Base-by-base conservation (phyloP, 2,888 invertebrate species). In the Busseola fusca region DNA sequence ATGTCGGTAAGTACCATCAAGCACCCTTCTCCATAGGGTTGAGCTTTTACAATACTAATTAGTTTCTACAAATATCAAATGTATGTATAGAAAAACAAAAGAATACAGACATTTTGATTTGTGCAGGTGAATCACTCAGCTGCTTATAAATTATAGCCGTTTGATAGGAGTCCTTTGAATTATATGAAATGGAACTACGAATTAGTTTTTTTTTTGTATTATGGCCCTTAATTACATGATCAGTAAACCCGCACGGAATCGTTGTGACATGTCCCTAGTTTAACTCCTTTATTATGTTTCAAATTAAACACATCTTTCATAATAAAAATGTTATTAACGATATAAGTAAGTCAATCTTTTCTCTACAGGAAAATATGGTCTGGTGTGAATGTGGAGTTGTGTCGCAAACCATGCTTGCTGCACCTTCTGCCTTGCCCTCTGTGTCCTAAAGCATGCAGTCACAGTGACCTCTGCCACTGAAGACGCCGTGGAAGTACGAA, bases 91-190 rank as follows among this genome's bases (percentile, higher is more conserved):
- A 79, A 78, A 76, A 80, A 77, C 57, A 73, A 72, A 75, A 78
- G 50, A 67, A 62, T 56, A 64, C 62, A n/a, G 72, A 68, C 74
- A 70, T 78, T 78, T 82, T 80, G 79, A 82, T 86, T 86, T 78
- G 72, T 79, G 78, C 83, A 88, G 86, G 85, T 87, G 86, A 77
- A n/a, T 64, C 65, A 62, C 34, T 64, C 87, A 86, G 79, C 87
- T 87, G 87, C 82, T 72, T 69, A 37, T 81, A 83, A 87, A 84
- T 84, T 82, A 82, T 69, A 48, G 72, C 64, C 45, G 34, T 69
- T 76, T 40, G 74, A 74, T 62, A n/a, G 25, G 56, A 65, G 64
- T 76, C 68, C 45, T 40, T 60, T 64, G 71, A 74, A 70, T 77
- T 80, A 75, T 70, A 45, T 45, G 69, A 62, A 54, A 71, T 68